These are phyloP conservation scores for Brachionus paranguensis DNA, from an alignment of 1,140 invertebrate species.

Conservation along the genomic window DNA sequence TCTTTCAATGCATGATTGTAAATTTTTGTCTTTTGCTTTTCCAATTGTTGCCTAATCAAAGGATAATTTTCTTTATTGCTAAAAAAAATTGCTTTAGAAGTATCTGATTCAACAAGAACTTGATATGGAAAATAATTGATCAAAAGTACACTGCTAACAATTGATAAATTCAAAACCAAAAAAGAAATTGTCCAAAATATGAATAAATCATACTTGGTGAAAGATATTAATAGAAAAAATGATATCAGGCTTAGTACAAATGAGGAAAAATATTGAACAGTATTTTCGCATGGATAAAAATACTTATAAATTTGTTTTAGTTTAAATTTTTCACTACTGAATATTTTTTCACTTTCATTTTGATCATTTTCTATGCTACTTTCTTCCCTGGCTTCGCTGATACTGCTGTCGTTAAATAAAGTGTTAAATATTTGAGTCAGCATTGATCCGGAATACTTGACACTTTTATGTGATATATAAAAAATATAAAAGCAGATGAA, in stretches of 20 bases:
- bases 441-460: background rate
- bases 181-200: conserved; percentile 2
- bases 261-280: background rate
- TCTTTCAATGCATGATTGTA: background rate
- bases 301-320: background rate
- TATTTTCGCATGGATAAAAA: background rate
- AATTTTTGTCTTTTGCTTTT: background rate
- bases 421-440: background rate
- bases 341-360: background rate
- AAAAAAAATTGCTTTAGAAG: background rate
- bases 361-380: background rate
- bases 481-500: conserved; percentile 12
- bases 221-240: background rate
- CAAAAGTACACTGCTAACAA: background rate
- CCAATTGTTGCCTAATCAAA: background rate
- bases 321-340: background rate
- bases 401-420: background rate
- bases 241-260: background rate
- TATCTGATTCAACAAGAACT: background rate
- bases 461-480: background rate
- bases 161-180: background rate
- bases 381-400: background rate
- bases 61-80: background rate
- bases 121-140: conserved; percentile 31
- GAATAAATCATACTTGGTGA: background rate